phyloP scores from a whole-genome alignment of 2,888 invertebrate genomes.

The Anagyrus pseudococci region DNA sequence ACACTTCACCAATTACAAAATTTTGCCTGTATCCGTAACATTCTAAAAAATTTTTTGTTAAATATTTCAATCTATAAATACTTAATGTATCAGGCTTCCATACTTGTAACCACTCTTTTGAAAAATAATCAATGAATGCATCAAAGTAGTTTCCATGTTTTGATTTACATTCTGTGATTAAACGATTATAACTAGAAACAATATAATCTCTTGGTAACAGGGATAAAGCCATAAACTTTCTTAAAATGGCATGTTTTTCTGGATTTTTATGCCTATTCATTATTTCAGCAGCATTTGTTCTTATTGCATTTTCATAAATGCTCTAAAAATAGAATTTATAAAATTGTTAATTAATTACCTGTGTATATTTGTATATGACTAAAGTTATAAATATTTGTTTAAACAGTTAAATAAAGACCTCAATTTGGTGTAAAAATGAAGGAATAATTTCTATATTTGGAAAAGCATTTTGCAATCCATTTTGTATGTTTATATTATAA shows the following conservation, averaged over 20 bases:
- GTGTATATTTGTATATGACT: no score
- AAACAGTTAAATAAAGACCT: background rate
- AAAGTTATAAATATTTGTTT: background rate
- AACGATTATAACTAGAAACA: background rate
- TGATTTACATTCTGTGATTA: constrained; percentile 1
- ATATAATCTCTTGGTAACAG: constrained; percentile 7
- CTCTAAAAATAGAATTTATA: background rate
- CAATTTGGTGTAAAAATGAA: constrained; percentile 4
- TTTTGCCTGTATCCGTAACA: background rate
- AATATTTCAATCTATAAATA: background rate
- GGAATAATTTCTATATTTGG: constrained; percentile 6
- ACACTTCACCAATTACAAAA: background rate
- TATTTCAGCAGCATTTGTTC: background rate
- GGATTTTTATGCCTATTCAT: constrained; percentile 1
- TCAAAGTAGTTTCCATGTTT: constrained; percentile 6
- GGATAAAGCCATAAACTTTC: constrained; percentile 11
- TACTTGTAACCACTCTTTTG: background rate
- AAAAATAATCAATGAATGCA: constrained; percentile 4
- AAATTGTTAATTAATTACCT: background rate
- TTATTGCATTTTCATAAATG: constrained; percentile 2
- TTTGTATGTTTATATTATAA: constrained; percentile 7
- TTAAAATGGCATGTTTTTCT: background rate
- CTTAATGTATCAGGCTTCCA: constrained; percentile 7
- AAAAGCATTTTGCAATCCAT: constrained; percentile 3
- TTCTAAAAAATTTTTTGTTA: constrained; percentile 8